phyloP scores from a whole-genome alignment of 37 sponge, comb jelly and placozoan genomes.

The Aplysina aerophoba region DNA sequence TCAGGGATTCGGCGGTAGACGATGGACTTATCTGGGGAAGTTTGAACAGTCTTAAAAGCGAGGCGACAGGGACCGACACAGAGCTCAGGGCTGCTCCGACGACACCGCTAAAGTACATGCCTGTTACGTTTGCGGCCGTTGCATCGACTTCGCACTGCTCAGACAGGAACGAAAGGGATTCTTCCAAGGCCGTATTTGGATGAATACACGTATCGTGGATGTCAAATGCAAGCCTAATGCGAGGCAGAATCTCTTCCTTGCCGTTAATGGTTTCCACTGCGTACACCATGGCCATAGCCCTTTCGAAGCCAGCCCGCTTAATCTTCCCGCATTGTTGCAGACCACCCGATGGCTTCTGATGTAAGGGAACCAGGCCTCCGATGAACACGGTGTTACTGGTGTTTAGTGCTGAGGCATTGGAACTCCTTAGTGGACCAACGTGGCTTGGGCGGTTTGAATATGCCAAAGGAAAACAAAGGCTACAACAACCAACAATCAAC shows the following conservation, averaged over 20 bases:
- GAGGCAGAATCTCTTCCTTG: background rate
- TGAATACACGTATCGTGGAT: background rate
- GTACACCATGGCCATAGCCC: slow-evolving; percentile 1
- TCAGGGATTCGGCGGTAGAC: background rate
- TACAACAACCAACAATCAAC: too few species aligned
- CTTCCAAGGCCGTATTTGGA: background rate
- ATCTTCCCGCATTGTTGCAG: too few species aligned
- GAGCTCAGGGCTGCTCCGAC: background rate
- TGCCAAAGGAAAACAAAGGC: too few species aligned
- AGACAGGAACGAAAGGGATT: background rate
- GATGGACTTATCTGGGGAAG: background rate
- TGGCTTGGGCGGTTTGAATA: too few species aligned
- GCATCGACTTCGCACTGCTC: background rate
- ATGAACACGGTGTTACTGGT: too few species aligned
- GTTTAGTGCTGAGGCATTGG: too few species aligned
- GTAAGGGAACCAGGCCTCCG: too few species aligned
- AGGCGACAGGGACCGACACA: too few species aligned
- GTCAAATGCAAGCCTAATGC: slow-evolving; percentile 8
- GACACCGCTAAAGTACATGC: background rate
- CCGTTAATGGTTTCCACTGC: background rate
- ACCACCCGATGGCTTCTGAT: too few species aligned
- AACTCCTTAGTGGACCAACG: too few species aligned
- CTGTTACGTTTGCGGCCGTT: background rate
- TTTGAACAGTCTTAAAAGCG: background rate
- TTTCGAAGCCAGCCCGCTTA: background rate